These are phyloP conservation scores for Apus apus DNA, from an alignment of 2,113 vertebrate genomes.

Conservation along the genomic window DNA sequence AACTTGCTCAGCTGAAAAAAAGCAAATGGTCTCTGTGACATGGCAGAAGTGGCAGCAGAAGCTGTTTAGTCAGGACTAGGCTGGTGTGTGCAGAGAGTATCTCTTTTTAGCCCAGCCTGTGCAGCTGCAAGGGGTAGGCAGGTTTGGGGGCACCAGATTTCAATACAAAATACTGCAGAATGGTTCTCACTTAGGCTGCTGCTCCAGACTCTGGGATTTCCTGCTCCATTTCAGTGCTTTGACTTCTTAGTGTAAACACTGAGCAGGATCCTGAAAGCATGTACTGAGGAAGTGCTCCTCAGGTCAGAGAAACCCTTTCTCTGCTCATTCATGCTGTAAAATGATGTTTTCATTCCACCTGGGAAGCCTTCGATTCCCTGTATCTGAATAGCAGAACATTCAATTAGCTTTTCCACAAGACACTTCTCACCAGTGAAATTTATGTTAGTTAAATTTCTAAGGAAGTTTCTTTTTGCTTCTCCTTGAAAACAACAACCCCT, in stretches of 20 bases:
- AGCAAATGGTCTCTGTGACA: background rate
- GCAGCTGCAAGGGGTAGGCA: background rate
- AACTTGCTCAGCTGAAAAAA: background rate
- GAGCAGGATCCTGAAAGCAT: background rate
- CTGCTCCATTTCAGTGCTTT: background rate
- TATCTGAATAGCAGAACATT: background rate
- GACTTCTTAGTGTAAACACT: background rate
- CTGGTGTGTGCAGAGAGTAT: background rate
- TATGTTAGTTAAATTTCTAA: background rate
- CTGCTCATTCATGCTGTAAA: background rate
- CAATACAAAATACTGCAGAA: background rate
- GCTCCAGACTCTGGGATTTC: background rate
- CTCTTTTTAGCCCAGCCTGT: background rate
- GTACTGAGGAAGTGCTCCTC: background rate
- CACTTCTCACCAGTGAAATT: rapidly evolving
- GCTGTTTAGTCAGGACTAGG: background rate
- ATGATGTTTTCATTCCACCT: background rate
- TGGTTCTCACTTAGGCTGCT: rapidly evolving
- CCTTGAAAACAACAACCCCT: background rate
- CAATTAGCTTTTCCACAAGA: background rate
- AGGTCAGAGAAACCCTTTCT: background rate
- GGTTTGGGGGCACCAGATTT: background rate
- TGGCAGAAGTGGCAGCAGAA: background rate
- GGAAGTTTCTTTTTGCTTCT: background rate
- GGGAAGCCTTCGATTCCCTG: background rate